Base-by-base conservation (phyloP, 1,140 invertebrate species). In the Philopotamus ludificatus region DNA sequence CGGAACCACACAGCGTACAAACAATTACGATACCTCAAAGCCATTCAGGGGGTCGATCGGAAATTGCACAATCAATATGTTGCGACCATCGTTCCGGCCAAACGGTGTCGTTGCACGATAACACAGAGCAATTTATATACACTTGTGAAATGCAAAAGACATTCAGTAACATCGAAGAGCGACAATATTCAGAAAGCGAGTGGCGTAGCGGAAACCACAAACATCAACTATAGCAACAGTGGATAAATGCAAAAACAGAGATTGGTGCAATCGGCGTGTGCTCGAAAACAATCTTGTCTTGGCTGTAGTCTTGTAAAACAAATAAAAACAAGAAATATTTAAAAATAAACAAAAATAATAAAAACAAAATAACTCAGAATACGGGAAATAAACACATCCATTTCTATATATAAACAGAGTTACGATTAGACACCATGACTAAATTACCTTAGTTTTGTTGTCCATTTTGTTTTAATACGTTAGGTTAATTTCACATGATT, bases 391-490 rank as follows among this genome's bases (percentile, higher is more conserved):
- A 71, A 70, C 41, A 65, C 64, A 70, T 66, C 64, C 53, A 70
- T 69, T 65, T 65, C 67, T 69, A 69, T 66, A 16, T 25, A 63
- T 64, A 66, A 70, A 70, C 68, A 70, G 68, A 66, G 63, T 70
- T 70, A 70, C 68, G 67, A 70, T 60, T 65, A 70, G 58, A 70
- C 68, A 70, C 59, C 68, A 66, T 70, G 58, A 70, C 57, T 65
- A 69, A 60, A 70, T 70, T 70, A 70, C 68, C 68, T 70, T 64
- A 28, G 10, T 20, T 63, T 21, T 63, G 68, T 41, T 42, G 53
- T 70, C 68, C 68, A 65, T 49, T 53, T 62, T 26, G 57, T 18
- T 65, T 65, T 62, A 50, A 57, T 51, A 51, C 18, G 50, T 63
- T 63, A 51, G n/a, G n/a, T n/a, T n/a, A n/a, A n/a, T n/a, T n/a